Evolutionary conservation across 2,888 invertebrate species (phyloP), one percentile per base, ranked within the genome.

Genomic region (Fissipunctia ypsillon): DNA sequence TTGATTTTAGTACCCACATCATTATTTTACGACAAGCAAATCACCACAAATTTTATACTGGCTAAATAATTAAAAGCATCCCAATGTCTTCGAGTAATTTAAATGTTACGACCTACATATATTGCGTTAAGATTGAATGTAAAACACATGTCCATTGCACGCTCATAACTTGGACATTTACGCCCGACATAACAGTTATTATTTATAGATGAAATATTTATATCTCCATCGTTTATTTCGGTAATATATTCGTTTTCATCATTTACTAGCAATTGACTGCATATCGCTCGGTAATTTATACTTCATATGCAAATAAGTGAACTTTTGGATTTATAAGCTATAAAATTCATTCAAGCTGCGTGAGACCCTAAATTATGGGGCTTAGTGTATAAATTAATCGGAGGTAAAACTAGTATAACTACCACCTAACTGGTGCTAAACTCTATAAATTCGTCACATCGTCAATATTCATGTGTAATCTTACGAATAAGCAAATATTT

Each of bases 151-250:
- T 84, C 85, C 85, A 82, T 84, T 88, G 87, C 81, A 73, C 84
- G 78, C 78, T 84, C 84, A 87, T 90, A 88, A 84, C 87, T 81
- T 80, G 76, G 91, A 92, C 91, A 85, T 93, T 93, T 91, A 93
- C 87, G 19, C 50, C 35, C 71, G 38, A 88, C 84, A 80, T 89
- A 86, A 86, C 86, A 86, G 65, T 69, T 76, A 88, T 89, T 88
- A 88, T 90, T 89, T 88, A 87, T 90, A 79, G 88, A 87, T 85
- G 83, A 87, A 83, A 87, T 89, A 89, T 88, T 87, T 90, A 88
- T 87, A 85, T 86, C 79, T 77, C 43, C 45, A 64, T 76, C 73
- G 73, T 75, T 77, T 82, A 83, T 83, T 78, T 77, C 63, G 78
- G 70, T 77, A 69, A 78, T 87, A 78, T 81, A 80, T 81, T 81